phyloP scores from a whole-genome alignment of 2,888 invertebrate species.

The Sepiola atlantica region DNA sequence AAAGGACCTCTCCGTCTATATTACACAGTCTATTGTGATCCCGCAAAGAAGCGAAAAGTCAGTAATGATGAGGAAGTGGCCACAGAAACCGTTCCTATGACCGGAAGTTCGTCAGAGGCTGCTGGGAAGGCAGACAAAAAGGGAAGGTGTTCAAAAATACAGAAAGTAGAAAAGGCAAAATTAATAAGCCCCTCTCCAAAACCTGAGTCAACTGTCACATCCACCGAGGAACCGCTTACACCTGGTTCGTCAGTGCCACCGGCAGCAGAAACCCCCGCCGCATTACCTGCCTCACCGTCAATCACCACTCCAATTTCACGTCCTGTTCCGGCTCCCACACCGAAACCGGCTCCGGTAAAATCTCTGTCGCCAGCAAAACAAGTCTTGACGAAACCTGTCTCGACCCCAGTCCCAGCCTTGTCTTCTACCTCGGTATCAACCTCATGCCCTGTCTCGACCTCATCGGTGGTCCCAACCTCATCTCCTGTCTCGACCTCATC shows the following conservation, averaged over 20 bases:
- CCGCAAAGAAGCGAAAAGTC: slow-evolving; percentile 55
- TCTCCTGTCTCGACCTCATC: neutral
- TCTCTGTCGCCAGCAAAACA: too few relatives aligned
- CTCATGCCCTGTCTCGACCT: too few relatives aligned
- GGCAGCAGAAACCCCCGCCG: neutral
- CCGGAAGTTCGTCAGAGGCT: neutral
- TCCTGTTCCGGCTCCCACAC: too few relatives aligned
- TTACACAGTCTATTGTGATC: slow-evolving; percentile 75
- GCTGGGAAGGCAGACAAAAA: neutral
- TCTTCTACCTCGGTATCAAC: too few relatives aligned
- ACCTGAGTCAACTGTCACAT: slow-evolving; percentile 9
- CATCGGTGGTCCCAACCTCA: neutral
- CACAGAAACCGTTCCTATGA: neutral
- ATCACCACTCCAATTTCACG: too few relatives aligned
- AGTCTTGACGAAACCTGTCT: too few relatives aligned
- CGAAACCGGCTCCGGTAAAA: too few relatives aligned
- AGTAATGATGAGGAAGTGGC: neutral
- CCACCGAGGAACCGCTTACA: neutral
- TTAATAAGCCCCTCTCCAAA: neutral
- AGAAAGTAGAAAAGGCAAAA: neutral
- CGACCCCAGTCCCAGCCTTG: too few relatives aligned
- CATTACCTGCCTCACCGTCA: neutral
- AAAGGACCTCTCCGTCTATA: slow-evolving; percentile 80
- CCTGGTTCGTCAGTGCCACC: neutral
- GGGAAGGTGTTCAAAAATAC: neutral